Evolutionary conservation across 1,140 invertebrate species (phyloP).

Genomic region (Cydia strobilella): DNA sequence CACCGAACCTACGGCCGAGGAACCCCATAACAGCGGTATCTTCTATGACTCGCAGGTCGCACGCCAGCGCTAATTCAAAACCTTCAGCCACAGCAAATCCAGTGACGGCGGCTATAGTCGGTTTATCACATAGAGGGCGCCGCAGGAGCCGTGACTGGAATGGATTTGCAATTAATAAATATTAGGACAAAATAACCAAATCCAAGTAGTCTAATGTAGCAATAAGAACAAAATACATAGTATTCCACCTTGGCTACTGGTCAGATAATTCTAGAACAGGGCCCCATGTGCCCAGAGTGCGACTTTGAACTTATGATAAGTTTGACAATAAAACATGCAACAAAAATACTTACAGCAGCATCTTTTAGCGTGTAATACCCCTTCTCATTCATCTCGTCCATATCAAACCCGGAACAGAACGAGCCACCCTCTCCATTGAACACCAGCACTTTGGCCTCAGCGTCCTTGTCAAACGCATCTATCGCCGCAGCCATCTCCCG

Average conservation of each 20-base stretch:
- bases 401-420: constrained; percentile 95
- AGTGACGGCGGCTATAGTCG: constrained; percentile 90
- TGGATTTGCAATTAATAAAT: too few relatives aligned
- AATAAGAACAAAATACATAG: too few relatives aligned
- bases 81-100: constrained; percentile 95
- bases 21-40: constrained; percentile 91
- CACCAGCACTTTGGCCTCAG: constrained; percentile 85
- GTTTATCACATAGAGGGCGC: constrained; percentile 86
- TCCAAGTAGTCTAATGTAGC: too few relatives aligned
- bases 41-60: constrained; percentile 93
- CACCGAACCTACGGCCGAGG: constrained; percentile 91
- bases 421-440: constrained; percentile 93
- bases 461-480: constrained; percentile 89
- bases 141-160: constrained; percentile 62
- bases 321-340: constrained; percentile 7
- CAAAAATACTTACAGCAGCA: constrained; percentile 61
- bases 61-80: constrained; percentile 93
- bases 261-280: too few relatives aligned
- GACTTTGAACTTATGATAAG: too few relatives aligned
- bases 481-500: constrained; percentile 86
- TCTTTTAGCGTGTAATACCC: constrained; percentile 79
- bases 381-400: constrained; percentile 83
- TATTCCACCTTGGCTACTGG: too few relatives aligned
- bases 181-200: too few relatives aligned
- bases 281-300: too few relatives aligned